These are phyloP conservation scores for Ptychadena robeensis DNA, from an alignment of 2,797 vertebrate genomes.

Conservation along the genomic window DNA sequence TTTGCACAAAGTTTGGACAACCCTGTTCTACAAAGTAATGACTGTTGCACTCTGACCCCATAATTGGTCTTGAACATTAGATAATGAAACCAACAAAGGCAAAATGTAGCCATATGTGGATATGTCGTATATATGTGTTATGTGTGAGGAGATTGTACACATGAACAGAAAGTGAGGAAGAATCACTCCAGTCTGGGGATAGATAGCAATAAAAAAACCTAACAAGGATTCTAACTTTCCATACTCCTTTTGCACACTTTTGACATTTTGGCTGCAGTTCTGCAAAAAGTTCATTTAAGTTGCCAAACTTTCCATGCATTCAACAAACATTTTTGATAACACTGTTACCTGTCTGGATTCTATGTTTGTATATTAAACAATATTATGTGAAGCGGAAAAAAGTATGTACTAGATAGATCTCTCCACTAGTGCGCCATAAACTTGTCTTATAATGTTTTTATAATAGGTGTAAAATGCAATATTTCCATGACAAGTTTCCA, in stretches of 20 bases:
- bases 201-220: not conserved
- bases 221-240: no score
- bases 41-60: no score
- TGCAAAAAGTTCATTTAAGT: not conserved
- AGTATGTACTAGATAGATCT: not conserved
- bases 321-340: not conserved
- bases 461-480: constrained; percentile 33
- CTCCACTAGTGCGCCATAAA: constrained; percentile 1
- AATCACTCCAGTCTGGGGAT: no score
- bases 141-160: no score
- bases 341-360: not conserved
- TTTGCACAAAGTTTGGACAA: no score
- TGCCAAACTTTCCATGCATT: not conserved
- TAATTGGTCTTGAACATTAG: no score
- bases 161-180: not conserved
- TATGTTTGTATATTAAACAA: not conserved
- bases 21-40: no score
- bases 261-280: not conserved
- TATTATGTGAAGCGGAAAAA: constrained; percentile 21
- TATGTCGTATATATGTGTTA: no score
- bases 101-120: no score
- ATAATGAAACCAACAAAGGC: no score
- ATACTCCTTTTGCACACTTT: no score
- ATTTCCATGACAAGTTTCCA: constrained; percentile 41
- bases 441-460: constrained; percentile 3